Evolutionary conservation across 2,888 invertebrate genomes (phyloP).

Genomic region (Agrilus mali): DNA sequence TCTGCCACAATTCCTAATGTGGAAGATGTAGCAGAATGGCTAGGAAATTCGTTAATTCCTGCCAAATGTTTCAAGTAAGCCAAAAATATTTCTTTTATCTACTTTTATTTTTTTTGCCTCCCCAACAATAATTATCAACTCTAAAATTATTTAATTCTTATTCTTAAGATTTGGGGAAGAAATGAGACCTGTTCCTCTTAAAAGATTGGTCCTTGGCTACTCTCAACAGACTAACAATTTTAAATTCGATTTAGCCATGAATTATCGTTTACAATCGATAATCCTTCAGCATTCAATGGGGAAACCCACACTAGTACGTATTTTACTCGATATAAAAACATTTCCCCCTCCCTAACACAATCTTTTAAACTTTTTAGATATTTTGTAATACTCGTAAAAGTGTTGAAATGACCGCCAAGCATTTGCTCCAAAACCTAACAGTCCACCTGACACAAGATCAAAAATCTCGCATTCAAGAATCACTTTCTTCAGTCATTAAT

Average conservation of each 20-base stretch:
- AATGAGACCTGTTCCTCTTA: constrained; percentile 60
- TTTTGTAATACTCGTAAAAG: constrained; percentile 71
- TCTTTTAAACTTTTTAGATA: constrained; percentile 35
- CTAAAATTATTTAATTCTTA: background rate
- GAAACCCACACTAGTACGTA: constrained; percentile 56
- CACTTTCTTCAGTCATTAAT: constrained; percentile 26
- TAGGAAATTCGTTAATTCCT: constrained; percentile 38
- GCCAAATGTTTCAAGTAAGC: constrained; percentile 43
- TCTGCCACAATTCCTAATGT: constrained; percentile 73
- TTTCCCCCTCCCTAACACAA: background rate
- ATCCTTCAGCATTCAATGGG: constrained; percentile 57
- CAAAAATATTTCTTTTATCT: background rate
- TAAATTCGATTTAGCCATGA: constrained; percentile 65
- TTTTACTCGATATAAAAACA: background rate
- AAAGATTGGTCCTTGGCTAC: constrained; percentile 60
- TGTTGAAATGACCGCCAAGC: constrained; percentile 53
- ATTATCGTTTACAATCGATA: constrained; percentile 56
- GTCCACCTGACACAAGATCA: constrained; percentile 38
- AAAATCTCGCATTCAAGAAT: constrained; percentile 36
- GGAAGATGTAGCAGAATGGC: constrained; percentile 62
- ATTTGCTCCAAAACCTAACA: constrained; percentile 46
- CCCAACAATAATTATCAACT: background rate
- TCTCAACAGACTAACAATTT: constrained; percentile 46
- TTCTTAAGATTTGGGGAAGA: constrained; percentile 52
- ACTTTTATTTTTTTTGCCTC: background rate